phyloP scores from a whole-genome alignment of 2,888 invertebrate genomes.

The Latrodectus elegans region DNA sequence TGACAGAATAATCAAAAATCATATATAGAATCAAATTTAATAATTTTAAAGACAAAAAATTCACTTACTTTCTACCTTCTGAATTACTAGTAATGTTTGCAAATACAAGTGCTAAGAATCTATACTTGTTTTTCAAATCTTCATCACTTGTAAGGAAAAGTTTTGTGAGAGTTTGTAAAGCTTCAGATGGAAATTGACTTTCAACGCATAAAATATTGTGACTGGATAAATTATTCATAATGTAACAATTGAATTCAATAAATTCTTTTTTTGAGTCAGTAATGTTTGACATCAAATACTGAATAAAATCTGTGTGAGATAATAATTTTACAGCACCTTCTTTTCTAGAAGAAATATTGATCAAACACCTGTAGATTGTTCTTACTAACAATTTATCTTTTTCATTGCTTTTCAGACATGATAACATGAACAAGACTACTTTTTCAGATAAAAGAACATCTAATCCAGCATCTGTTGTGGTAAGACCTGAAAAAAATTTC shows the following conservation, averaged over 20 bases:
- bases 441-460: conserved; percentile 2
- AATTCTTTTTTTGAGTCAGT: not conserved
- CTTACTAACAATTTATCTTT: not conserved
- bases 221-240: conserved; percentile 22
- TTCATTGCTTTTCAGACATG: not conserved
- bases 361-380: conserved; percentile 13
- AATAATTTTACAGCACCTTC: not conserved
- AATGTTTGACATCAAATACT: conserved; percentile 1
- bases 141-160: not conserved
- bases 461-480: conserved; percentile 18
- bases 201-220: not conserved
- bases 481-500: conserved; percentile 9
- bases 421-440: conserved; percentile 5
- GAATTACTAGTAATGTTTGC: conserved; percentile 8
- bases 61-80: conserved; percentile 8
- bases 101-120: conserved; percentile 29
- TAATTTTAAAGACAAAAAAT: no score
- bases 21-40: no score
- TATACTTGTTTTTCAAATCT: conserved; percentile 13
- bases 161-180: not conserved
- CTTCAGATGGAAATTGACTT: not conserved
- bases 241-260: conserved; percentile 11
- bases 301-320: not conserved
- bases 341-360: conserved; percentile 19
- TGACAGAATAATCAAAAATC: no score